Evolutionary conservation across 2,797 vertebrate genomes (phyloP), one percentile per base, ranked within the genome.

Genomic region (Gobionotothen gibberifrons): DNA sequence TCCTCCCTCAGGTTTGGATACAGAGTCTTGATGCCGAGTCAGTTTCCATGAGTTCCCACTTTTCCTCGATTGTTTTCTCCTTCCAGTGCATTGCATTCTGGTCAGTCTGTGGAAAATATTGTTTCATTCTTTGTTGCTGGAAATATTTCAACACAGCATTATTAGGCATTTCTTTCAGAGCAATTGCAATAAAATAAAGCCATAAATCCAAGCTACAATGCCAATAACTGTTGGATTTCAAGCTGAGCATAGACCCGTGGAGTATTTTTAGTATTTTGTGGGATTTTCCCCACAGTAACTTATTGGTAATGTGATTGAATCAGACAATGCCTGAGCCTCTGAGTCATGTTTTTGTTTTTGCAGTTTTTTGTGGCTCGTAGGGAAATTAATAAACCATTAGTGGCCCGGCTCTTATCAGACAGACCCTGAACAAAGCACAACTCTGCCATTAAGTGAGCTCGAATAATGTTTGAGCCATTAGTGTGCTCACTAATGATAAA

Each of bases 381-480:
- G 59, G 81, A 86, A 89, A 90, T 93, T 86, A 93, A 89, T 91
- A 93, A 94, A 93, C 89, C 92, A 93, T 95, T 93, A 95, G 88
- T 72, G 85, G 77, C 75, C 82, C 72, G n/a, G 77, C 48, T 78
- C 89, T 93, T 95, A 94, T 94, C 91, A 79, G 84, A 69, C 81
- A 39, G 84, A 79, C 80, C 79, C 5, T 36, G 79, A 90, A 93
- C 91, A 91, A 93, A 93, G 92, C 83, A 84, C 87, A 85, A 70
- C 91, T 65, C 64, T 72, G 84, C 92, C 90, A 93, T 95, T 95
- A 94, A 90, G 90, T 54, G 72, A 74, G 88, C 88, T 88, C 62
- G 78, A 94, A 92, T 94, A 94, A 95, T 94, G 93, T 94, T 93
- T 87, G 92, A 93, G 88, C 92, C 89, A 94, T 95, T 95, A 95